Evolutionary conservation across 2,797 vertebrate species (phyloP), one percentile per base, ranked within the genome.

Genomic region (Platyrinchus mystaceus): DNA sequence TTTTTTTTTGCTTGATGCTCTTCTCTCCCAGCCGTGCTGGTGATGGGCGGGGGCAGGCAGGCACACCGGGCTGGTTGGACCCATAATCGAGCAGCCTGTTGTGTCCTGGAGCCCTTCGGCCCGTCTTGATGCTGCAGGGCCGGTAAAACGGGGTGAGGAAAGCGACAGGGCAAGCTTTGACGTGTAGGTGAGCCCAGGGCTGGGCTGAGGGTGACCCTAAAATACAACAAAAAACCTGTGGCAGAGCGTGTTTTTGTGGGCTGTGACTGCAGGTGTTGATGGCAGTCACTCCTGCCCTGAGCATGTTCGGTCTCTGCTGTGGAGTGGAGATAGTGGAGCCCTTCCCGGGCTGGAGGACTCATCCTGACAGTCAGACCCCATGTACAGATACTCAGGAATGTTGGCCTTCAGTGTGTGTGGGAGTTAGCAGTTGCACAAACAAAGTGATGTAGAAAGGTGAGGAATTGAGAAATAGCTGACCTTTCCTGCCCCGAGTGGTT

Each of bases 401-500:
- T 59, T 12, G 8, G 64, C 39, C 7, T n/a, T 41, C 64, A 67
- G 10, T 3, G 47, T 0, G 10, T 0, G 82, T 93, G 59, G 95
- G 93, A 94, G 93, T 53, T 32, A 41, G 81, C 12, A 8, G 49
- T 93, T 92, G 94, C 92, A 92, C 87, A 95, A 93, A 92, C 60
- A 90, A 68, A 88, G 74, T 4, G 56, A 87, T 91, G 93, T 63
- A 46, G 85, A 93, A 85, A 90, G 95, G 88, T 92, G 82, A 83
- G 82, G 75, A 84, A 75, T 92, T 90, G 95, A 89, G 92, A 93
- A 95, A 89, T 36, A 76, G 22, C 32, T 94, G 84, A 85, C 91
- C 92, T 91, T 94, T 87, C 24, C 37, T 84, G 55, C 53, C 50
- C 17, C 0, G 34, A 78, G 69, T 7, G 0, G 93, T 87, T 97